Conservation (phyloP, 2,113 vertebrate genomes). For the Oreamnos americanus region DNA sequence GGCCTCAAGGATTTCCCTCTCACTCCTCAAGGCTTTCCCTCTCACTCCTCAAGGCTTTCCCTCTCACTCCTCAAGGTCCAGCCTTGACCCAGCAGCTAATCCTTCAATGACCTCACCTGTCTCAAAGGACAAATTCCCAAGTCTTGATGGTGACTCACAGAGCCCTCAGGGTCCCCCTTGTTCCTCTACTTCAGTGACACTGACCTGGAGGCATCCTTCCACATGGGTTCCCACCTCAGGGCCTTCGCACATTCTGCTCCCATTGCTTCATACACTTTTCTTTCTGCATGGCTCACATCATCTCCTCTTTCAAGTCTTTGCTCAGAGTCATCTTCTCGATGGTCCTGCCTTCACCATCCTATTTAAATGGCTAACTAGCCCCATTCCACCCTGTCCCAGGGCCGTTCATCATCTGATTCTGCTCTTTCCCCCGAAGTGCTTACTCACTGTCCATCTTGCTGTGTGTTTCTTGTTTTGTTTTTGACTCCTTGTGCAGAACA, state of each 20-base stretch:
- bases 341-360: not conserved
- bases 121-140: not conserved
- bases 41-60: not conserved
- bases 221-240: not conserved
- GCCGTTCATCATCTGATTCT: no score
- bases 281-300: not conserved
- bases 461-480: not conserved
- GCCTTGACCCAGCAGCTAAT: not conserved
- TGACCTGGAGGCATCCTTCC: not conserved
- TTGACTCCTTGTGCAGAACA: not conserved
- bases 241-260: not conserved
- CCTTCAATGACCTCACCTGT: not conserved
- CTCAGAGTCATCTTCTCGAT: not conserved
- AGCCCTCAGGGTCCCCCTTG: not conserved
- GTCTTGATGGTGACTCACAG: not conserved
- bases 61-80: fast-evolving
- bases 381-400: not conserved
- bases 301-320: not conserved
- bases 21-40: fast-evolving
- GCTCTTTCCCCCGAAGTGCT: not conserved
- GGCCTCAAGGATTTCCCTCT: not conserved
- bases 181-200: not conserved
- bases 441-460: not conserved
- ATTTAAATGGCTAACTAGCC: not conserved
- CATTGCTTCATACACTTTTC: not conserved